Base-by-base conservation (phyloP, 2,113 vertebrate species). In the Pomatostomus ruficeps region DNA sequence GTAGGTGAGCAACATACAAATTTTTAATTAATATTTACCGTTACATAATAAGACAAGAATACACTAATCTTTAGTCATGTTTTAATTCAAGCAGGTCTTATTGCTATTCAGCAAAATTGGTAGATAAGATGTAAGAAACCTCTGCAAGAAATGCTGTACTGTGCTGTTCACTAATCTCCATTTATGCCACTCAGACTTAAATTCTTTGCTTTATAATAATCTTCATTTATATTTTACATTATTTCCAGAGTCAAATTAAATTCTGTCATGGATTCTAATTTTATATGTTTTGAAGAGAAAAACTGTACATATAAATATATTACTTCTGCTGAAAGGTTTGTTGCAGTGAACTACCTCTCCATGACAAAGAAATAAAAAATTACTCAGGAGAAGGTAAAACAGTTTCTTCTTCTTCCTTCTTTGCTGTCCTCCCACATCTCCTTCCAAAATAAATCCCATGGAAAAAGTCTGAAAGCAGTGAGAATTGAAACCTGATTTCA, bases 161-260 rank as follows among this genome's bases (percentile, higher is more conserved):
- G 17, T 67, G 67, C 21, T 85, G 17, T 74, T 91, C 77, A 63
- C 36, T 68, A 65, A 7, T 77, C 72, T 93, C 49, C 26, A 72
- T 77, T 93, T 90, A 65, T 78, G 79, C 43, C 84, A 85, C 72
- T 96, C 86, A 91, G 67, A 68, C 38, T 85, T 84, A 92, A 95
- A 75, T 86, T 58, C 52, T 67, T 75, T 75, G 24, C 67, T 89
- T 18, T 65, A 35, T 20, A 78, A 77, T 59, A 70, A 57, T 49
- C 59, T 89, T 21, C 43, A 74, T 82, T 93, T 88, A 38, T 24
- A n/a, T 58, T 68, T 33, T 31, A 52, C 43, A 51, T 38, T 83
- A 57, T 95, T 91, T 84, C 45, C 23, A 62, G 31, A 87, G 54
- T 58, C 26, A 79, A 93, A 48, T 51, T 51, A 82, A 74, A 88